Percentiles rank a stretch among this genome's conserved stretches.
Conservation (phyloP, 2,113 vertebrate species). For the Montifringilla adamsi region DNA sequence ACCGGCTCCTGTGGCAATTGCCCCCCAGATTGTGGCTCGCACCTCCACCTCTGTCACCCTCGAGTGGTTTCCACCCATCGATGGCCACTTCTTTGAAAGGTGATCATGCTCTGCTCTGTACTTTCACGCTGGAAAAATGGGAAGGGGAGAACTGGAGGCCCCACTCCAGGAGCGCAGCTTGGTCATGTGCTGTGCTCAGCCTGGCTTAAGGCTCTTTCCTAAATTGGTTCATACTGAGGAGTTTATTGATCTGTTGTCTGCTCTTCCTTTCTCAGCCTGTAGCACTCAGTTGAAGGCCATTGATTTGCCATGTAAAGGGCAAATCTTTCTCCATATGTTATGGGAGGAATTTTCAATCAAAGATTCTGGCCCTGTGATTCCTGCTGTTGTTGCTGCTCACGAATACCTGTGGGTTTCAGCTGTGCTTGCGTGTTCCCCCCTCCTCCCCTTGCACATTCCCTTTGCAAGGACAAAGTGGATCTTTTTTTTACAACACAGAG, state of each 20-base stretch:
- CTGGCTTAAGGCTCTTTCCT: slow-evolving; percentile 19
- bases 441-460: neutral
- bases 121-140: neutral
- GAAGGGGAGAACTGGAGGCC: neutral
- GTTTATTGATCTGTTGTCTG: slow-evolving; percentile 61
- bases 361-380: neutral
- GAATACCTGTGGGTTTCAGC: neutral
- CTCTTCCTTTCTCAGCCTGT: slow-evolving; percentile 48
- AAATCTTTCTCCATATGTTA: slow-evolving; percentile 31
- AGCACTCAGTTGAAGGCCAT: slow-evolving; percentile 42
- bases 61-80: slow-evolving; percentile 95
- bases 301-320: slow-evolving; percentile 57
- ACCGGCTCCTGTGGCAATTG: slow-evolving; percentile 85
- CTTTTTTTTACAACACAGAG: neutral
- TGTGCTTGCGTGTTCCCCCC: neutral
- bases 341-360: slow-evolving; percentile 16
- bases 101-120: slow-evolving; percentile 73
- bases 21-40: slow-evolving; percentile 89
- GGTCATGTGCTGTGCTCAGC: neutral
- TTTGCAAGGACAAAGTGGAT: neutral
- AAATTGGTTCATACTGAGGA: neutral
- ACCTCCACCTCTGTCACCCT: slow-evolving; percentile 78
- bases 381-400: neutral
- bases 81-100: slow-evolving; percentile 94
- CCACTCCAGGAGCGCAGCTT: fast-evolving